Base-by-base conservation (phyloP, 2,888 invertebrate genomes). In the Acrobasis suavella region DNA sequence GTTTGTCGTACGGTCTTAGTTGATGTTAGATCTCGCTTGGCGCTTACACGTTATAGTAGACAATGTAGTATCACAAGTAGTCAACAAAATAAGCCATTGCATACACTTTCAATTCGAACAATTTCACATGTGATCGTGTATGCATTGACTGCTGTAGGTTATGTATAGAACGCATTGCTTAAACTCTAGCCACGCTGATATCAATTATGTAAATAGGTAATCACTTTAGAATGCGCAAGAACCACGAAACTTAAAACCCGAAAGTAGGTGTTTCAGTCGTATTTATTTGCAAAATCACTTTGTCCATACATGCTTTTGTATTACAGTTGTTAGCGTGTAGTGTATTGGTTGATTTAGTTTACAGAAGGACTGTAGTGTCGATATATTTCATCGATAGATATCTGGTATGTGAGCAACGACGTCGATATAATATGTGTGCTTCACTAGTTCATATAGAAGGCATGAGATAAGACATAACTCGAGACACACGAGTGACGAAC, bases 331-430 rank as follows among this genome's bases (percentile, higher is more conserved):
- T 77, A 79, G 80, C 76, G 65, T 66, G 68, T 84, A 83, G 75
- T 72, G 63, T 67, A 22, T 22, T 22, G 69, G 70, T 75, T 9
- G 73, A 72, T 68, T 69, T 72, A 72, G 73, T 66, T 22, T 66
- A 71, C 52, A 54, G 58, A 17, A 10, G 50, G 58, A 58, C 50
- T 60, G 54, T 54, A 17, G 12, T 50, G 54, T 54, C 42, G 61
- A 54, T 51, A 54, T 66, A 73, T 72, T 66, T 76, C 69, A 72
- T 69, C 71, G 74, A 74, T 70, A 78, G 72, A 78, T 72, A 85
- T 90, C 91, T 91, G 91, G 92, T 92, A 92, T 91, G 92, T 92
- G 92, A 92, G 92, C 92, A 74, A 87, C 85, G 78, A 79, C 84
- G 85, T 82, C 78, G 79, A 77, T 78, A 76, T 73, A 70, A 69